Percentiles rank a stretch among this genome's conserved stretches.
Evolutionary conservation across 2,888 invertebrate species (phyloP).

Genomic region (Caenorhabditis japonica): DNA sequence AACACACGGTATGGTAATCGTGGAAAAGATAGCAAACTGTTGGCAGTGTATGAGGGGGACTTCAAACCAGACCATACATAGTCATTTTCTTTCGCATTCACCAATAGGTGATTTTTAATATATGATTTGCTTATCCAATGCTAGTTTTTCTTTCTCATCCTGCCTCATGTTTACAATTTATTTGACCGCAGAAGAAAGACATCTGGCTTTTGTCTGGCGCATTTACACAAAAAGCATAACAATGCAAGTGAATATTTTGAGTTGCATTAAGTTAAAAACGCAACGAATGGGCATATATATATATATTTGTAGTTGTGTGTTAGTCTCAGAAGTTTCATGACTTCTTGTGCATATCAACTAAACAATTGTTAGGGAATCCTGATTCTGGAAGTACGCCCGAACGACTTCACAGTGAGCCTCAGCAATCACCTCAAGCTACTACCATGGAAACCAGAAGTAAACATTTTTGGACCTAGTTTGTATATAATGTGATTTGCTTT

Average conservation of each 20-base stretch:
- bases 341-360: not conserved
- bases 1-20: not conserved
- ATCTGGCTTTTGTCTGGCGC: no score
- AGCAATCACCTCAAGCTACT: not conserved
- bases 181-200: no score
- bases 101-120: not conserved
- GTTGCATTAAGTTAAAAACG: no score
- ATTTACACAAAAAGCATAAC: no score
- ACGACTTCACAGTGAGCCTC: not conserved
- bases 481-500: not conserved
- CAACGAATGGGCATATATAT: no score
- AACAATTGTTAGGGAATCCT: conserved; percentile 9
- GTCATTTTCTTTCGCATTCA: no score
- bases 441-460: conserved; percentile 6
- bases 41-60: no score
- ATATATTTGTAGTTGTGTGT: conserved; percentile 5
- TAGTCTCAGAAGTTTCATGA: not conserved
- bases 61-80: no score
- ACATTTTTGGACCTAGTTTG: not conserved
- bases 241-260: no score
- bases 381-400: conserved; percentile 1
- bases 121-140: not conserved
- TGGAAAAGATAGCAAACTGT: not conserved
- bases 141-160: not conserved
- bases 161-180: conserved; percentile 21